phyloP scores from a whole-genome alignment of 53 echinoderm and acorn worm species.

The Holothuria scabra region DNA sequence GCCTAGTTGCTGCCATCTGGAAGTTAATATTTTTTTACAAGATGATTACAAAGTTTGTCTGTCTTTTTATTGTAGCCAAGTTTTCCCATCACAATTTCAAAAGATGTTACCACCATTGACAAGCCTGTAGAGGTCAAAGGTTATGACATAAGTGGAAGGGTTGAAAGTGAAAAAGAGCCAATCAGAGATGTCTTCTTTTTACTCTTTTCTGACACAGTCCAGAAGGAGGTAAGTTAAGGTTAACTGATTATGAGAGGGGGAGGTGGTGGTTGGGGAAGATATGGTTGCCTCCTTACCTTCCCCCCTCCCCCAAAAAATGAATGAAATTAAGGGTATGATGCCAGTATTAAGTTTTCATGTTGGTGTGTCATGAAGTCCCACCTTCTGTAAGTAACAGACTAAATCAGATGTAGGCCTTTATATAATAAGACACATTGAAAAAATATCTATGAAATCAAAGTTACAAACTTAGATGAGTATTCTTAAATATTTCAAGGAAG shows the following conservation, averaged over 20 bases:
- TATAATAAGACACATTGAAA: no score
- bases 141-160: conserved; percentile 90
- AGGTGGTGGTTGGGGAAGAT: background rate
- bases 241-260: background rate
- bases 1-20: no score
- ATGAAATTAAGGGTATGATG: no score
- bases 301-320: no score
- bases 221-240: conserved; percentile 59
- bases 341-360: no score
- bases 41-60: background rate
- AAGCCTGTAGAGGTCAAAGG: conserved; percentile 75
- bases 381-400: no score
- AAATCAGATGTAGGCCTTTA: no score
- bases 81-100: conserved; percentile 72
- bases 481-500: no score
- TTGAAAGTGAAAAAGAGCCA: conserved; percentile 90
- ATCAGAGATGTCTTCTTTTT: conserved; percentile 91
- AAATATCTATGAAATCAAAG: no score
- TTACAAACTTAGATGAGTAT: no score
- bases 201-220: conserved; percentile 75
- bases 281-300: background rate
- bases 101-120: conserved; percentile 73
- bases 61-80: conserved; percentile 51
- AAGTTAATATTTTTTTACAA: background rate
- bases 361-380: no score